phyloP scores from a whole-genome alignment of 2,113 vertebrate species.

The Pyrgilauda ruficollis region DNA sequence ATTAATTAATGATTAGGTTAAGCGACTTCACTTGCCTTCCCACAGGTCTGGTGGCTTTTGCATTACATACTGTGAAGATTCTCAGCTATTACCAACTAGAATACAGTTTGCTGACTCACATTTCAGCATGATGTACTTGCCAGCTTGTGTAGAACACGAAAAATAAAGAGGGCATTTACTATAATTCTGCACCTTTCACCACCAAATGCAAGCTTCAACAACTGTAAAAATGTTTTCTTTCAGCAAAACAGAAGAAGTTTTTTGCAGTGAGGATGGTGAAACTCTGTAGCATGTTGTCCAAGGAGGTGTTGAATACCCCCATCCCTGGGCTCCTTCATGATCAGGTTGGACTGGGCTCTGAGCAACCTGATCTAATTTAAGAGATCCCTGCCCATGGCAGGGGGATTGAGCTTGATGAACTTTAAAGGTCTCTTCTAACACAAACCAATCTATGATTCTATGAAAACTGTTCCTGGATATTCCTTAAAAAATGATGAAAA shows the following conservation, averaged over 20 bases:
- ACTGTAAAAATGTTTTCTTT: neutral
- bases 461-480: neutral
- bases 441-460: neutral
- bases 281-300: accelerated
- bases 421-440: neutral
- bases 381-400: neutral
- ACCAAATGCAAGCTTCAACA: neutral
- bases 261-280: neutral
- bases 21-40: neutral
- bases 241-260: neutral
- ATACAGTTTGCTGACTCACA: neutral
- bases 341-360: accelerated
- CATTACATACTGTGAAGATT: neutral
- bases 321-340: neutral
- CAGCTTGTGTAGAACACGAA: neutral
- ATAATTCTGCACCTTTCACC: neutral
- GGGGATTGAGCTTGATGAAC: neutral
- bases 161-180: neutral
- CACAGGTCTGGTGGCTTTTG: neutral
- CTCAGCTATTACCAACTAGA: neutral
- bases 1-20: neutral
- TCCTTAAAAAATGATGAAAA: neutral
- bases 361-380: neutral
- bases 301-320: accelerated
- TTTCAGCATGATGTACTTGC: neutral